These are phyloP conservation scores for Pseudoips prasinana DNA, from an alignment of 2,888 invertebrate genomes.

Conservation along the genomic window DNA sequence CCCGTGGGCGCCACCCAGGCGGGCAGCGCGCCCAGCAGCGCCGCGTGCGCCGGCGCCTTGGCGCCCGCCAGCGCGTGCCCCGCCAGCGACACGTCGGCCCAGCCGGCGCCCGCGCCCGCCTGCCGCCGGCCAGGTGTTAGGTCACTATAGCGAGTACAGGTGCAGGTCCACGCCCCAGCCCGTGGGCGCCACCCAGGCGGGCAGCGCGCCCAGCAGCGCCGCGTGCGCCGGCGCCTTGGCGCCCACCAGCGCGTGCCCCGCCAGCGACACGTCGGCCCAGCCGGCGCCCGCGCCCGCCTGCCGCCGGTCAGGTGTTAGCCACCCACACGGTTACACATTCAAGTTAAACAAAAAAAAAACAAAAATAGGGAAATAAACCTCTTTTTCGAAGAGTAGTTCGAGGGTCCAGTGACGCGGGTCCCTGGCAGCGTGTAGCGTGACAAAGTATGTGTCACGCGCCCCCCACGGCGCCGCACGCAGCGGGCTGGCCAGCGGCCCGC, in stretches of 20 bases:
- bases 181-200: conserved; percentile 86
- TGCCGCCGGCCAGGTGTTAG: conserved; percentile 12
- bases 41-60: conserved; percentile 72
- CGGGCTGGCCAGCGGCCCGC: conserved; percentile 84
- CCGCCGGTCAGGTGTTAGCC: conserved; percentile 4
- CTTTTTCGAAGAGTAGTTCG: conserved; percentile 7
- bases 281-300: not conserved
- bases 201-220: conserved; percentile 76
- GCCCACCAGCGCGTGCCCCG: conserved; percentile 77
- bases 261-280: conserved; percentile 69
- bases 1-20: conserved; percentile 84
- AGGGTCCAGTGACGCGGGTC: conserved; percentile 17
- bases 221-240: conserved; percentile 59
- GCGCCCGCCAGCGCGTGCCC: conserved; percentile 82
- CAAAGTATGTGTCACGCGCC: conserved; percentile 61
- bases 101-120: conserved; percentile 5
- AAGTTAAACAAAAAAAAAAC: too few relatives aligned
- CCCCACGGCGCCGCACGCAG: conserved; percentile 51
- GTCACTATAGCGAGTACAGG: conserved; percentile 9
- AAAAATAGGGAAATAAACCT: too few relatives aligned
- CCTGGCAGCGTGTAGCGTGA: conserved; percentile 41
- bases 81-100: conserved; percentile 72
- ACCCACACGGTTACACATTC: too few relatives aligned
- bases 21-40: conserved; percentile 83
- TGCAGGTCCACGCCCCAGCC: conserved; percentile 29